These are phyloP conservation scores for Osmerus eperlanus DNA, from an alignment of 2,113 vertebrate genomes.

Conservation along the genomic window DNA sequence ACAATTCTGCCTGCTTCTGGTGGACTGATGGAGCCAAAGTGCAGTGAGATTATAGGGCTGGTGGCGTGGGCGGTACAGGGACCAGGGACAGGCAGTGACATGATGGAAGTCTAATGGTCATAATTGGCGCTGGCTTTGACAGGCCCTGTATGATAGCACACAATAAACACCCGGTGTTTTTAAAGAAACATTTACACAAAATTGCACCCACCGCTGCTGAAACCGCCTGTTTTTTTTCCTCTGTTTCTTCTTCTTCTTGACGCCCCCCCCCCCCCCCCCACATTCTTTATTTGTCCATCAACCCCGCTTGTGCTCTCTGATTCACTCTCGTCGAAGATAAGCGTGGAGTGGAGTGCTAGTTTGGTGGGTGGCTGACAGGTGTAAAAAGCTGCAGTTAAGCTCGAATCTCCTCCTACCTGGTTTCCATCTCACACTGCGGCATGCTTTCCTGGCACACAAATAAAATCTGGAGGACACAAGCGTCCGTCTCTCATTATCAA, in stretches of 20 bases:
- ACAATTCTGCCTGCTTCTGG: constrained; percentile 85
- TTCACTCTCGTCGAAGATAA: too few species aligned
- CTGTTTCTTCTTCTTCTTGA: background rate
- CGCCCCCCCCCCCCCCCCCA: background rate
- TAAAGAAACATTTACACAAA: constrained; percentile 99
- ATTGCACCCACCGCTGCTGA: constrained; percentile 89
- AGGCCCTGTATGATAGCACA: constrained; percentile 96
- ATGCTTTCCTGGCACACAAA: constrained; percentile 41
- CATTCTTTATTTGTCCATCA: too few species aligned
- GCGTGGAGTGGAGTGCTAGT: constrained; percentile 17
- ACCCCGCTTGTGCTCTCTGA: too few species aligned
- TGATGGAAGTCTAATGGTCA: constrained; percentile 99
- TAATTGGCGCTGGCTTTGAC: constrained; percentile 99
- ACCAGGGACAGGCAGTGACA: constrained; percentile 89
- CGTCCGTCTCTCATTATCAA: constrained; percentile 21
- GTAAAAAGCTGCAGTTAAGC: constrained; percentile 67
- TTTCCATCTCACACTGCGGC: constrained; percentile 22
- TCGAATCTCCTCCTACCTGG: constrained; percentile 42
- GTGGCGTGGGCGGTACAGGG: constrained; percentile 77
- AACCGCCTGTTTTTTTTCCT: constrained; percentile 81
- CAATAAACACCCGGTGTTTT: constrained; percentile 87
- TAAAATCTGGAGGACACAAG: background rate
- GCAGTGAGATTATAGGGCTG: constrained; percentile 99
- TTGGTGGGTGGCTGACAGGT: constrained; percentile 60
- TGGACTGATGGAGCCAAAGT: constrained; percentile 93